phyloP scores from a whole-genome alignment of 2,113 vertebrate genomes.

The Paraplagusia blochii region DNA sequence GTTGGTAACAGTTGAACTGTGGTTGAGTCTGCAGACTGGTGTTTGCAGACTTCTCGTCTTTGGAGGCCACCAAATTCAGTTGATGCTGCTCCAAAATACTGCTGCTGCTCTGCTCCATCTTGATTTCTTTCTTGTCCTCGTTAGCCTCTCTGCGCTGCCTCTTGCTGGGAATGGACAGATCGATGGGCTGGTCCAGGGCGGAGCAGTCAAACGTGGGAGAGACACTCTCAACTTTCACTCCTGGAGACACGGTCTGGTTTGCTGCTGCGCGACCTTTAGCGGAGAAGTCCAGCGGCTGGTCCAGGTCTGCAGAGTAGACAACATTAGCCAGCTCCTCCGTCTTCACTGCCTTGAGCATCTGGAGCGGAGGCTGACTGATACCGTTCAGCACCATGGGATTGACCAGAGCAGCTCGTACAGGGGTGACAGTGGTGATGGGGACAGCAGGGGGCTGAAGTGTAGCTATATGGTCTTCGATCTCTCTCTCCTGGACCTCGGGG shows the following conservation, averaged over 20 bases:
- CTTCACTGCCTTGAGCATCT: slow-evolving; percentile 75
- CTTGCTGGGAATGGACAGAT: slow-evolving; percentile 90
- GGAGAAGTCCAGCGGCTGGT: slow-evolving; percentile 93
- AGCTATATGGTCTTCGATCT: slow-evolving; percentile 90
- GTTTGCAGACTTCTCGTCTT: slow-evolving; percentile 65
- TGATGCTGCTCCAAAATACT: slow-evolving; percentile 46
- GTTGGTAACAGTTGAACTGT: slow-evolving; percentile 78
- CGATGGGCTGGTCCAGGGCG: slow-evolving; percentile 85
- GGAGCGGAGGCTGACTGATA: neutral
- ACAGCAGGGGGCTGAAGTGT: slow-evolving; percentile 64
- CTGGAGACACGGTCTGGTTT: slow-evolving; percentile 53
- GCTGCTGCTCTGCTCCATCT: slow-evolving; percentile 66
- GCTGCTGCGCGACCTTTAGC: slow-evolving; percentile 76
- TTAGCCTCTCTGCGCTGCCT: slow-evolving; percentile 50
- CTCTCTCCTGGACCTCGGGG: slow-evolving; percentile 87
- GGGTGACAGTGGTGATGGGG: slow-evolving; percentile 53
- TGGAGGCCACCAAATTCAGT: slow-evolving; percentile 29
- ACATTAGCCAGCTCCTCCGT: slow-evolving; percentile 70
- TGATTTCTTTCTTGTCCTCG: slow-evolving; percentile 53
- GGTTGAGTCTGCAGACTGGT: slow-evolving; percentile 58
- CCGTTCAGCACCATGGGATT: slow-evolving; percentile 32
- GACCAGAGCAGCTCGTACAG: neutral
- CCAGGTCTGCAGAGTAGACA: slow-evolving; percentile 76
- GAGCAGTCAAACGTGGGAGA: slow-evolving; percentile 74
- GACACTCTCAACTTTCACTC: slow-evolving; percentile 81